Evolutionary conservation across 2,797 vertebrate species (phyloP), one percentile per base, ranked within the genome.

Genomic region (Scyliorhinus canicula): DNA sequence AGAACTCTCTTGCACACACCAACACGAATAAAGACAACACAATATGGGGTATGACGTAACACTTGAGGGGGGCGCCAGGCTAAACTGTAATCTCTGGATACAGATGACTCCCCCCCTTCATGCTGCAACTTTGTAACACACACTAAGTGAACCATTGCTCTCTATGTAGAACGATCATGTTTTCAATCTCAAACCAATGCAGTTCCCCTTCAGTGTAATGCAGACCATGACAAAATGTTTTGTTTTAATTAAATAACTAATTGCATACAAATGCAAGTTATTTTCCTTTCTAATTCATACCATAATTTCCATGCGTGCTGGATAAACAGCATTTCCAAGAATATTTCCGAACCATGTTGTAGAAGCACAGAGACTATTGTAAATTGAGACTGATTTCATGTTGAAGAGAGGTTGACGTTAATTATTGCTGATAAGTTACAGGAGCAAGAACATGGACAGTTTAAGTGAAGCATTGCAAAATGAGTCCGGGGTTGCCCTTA

Each of bases 381-480:
- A 93, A 93, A 71, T 74, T 74, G 67, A 69, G 69, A 52, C 67
- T 28, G 52, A 24, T n/a, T 74, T 55, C 44, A n/a, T 74, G 7
- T 31, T 3, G 28, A 69, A 47, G 67, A n/a, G 47, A 35, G 67
- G 44, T 71, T 71, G 47, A 14, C 67, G 52, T 0, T n/a, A 74
- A 74, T 74, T 94, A 94, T 24, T 71, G 16, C 47, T 94, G 67
- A 94, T 71, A 55, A 71, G 93, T 94, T 74, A 74, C 67, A 74
- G 93, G 67, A 74, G 47, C 93, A 71, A 50, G 14, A 71, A n/a
- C 14, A 9, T 91, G 88, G 57, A n/a, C 28, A 94, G 65, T 55
- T 69, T 67, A 28, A 93, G 47, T 65, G 44, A 93, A 93, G 19
- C 91, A 69, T 26, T 65, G 63, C 40, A 55, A 47, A 65, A 93